A percentile compares a stretch with the other conserved stretches of the same genome.
Conservation (phyloP, 2,888 invertebrate genomes). For the Tromatobia lineatoria region DNA sequence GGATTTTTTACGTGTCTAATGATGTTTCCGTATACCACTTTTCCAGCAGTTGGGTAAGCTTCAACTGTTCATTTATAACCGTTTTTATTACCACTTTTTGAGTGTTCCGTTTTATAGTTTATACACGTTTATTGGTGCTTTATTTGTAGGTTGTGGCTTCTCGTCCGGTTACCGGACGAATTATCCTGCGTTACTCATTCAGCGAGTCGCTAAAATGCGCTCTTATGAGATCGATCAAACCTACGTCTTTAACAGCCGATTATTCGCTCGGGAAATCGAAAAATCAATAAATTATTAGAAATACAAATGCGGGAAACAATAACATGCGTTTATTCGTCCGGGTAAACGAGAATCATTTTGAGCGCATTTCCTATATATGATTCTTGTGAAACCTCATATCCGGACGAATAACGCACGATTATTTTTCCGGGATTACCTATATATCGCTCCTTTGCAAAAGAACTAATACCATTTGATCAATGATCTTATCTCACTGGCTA, state of each 20-base stretch:
- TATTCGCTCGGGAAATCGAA: neutral
- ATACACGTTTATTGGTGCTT: neutral
- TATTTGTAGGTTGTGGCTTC: neutral
- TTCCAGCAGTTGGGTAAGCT: constrained; percentile 84
- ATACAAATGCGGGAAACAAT: neutral
- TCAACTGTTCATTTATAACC: neutral
- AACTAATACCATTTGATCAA: too few species aligned
- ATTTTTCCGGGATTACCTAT: too few species aligned
- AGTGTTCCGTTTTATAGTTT: neutral
- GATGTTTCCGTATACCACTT: constrained; percentile 84
- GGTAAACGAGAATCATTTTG: too few species aligned
- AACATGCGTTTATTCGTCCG: neutral
- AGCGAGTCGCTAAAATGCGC: neutral
- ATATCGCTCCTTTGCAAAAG: too few species aligned
- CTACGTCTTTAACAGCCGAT: neutral
- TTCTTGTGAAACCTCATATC: too few species aligned
- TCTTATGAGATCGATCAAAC: neutral
- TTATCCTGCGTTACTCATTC: neutral
- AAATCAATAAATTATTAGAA: neutral
- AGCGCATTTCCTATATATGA: too few species aligned
- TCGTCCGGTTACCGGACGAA: neutral
- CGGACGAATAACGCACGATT: too few species aligned
- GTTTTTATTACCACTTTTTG: constrained; percentile 6
- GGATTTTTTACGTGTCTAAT: constrained; percentile 67
- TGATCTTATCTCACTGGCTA: too few species aligned